Evolutionary conservation across 2,113 vertebrate genomes (phyloP).

Genomic region (Ancistrus triradiatus): DNA sequence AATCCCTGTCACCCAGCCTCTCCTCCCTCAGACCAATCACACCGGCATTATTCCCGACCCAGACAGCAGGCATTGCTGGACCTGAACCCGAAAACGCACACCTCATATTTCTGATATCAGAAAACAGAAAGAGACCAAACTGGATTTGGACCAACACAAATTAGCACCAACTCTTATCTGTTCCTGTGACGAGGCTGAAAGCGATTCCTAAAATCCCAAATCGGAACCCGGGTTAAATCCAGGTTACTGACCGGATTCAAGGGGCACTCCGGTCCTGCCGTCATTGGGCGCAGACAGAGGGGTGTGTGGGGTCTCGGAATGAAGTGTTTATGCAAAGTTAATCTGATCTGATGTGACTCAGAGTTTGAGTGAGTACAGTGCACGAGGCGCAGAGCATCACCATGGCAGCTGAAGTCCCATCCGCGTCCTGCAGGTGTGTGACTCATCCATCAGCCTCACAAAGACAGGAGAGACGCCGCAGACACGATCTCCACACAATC

Average conservation of each 20-base stretch:
- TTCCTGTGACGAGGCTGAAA: neutral
- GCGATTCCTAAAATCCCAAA: neutral
- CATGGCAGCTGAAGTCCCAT: slow-evolving; percentile 49
- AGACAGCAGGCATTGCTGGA: no score
- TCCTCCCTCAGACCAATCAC: no score
- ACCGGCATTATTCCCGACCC: no score
- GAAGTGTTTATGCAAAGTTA: slow-evolving; percentile 35
- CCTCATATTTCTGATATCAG: no score
- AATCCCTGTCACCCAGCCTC: no score
- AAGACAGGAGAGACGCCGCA: slow-evolving; percentile 39
- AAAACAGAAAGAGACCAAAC: no score
- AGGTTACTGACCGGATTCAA: neutral
- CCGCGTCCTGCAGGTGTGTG: slow-evolving; percentile 51
- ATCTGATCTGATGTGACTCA: slow-evolving; percentile 38
- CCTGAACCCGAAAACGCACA: no score
- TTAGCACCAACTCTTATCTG: no score
- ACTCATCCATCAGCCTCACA: slow-evolving; percentile 43
- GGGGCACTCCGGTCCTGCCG: slow-evolving; percentile 4
- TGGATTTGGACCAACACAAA: no score
- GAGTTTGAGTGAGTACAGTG: slow-evolving; percentile 26
- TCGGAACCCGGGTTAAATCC: neutral
- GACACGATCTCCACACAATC: slow-evolving; percentile 26
- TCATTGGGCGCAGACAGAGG: slow-evolving; percentile 5
- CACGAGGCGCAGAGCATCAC: slow-evolving; percentile 40
- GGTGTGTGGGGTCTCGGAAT: slow-evolving; percentile 18